Evolutionary conservation across 2,888 invertebrate species (phyloP).

Genomic region (Drymonia ruficornis): DNA sequence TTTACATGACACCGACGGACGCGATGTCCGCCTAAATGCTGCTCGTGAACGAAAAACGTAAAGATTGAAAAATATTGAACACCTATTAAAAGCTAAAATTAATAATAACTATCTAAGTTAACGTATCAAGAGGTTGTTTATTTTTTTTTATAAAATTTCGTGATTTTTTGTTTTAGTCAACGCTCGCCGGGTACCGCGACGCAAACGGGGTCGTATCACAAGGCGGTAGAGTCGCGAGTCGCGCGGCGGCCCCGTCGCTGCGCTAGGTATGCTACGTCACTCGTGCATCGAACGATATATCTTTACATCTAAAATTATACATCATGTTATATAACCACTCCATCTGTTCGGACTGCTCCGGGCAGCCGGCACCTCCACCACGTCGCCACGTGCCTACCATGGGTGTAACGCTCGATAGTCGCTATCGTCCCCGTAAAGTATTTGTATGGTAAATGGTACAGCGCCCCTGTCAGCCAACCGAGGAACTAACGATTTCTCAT

Average conservation of each 20-base stretch:
- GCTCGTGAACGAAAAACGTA: slow-evolving; percentile 57
- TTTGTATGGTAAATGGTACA: too few species aligned
- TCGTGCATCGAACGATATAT: slow-evolving; percentile 34
- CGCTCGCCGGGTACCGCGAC: slow-evolving; percentile 56
- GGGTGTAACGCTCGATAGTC: slow-evolving; percentile 5
- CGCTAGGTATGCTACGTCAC: neutral
- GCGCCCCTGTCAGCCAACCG: too few species aligned
- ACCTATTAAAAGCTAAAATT: slow-evolving; percentile 82
- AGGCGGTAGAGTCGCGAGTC: slow-evolving; percentile 55
- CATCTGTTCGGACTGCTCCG: slow-evolving; percentile 45
- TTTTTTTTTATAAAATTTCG: slow-evolving; percentile 58
- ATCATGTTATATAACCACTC: slow-evolving; percentile 41
- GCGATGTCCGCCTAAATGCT: slow-evolving; percentile 64
- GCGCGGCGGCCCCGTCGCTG: slow-evolving; percentile 39
- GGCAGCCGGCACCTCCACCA: slow-evolving; percentile 43
- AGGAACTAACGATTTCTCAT: too few species aligned
- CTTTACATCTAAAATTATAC: slow-evolving; percentile 39
- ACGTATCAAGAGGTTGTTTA: slow-evolving; percentile 72
- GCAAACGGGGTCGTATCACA: slow-evolving; percentile 64
- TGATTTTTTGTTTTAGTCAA: slow-evolving; percentile 31
- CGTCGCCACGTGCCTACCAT: too few species aligned
- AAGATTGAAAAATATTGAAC: slow-evolving; percentile 76
- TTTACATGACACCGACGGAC: slow-evolving; percentile 65
- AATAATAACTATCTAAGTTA: slow-evolving; percentile 78
- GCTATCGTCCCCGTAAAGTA: too few species aligned